These are phyloP conservation scores for Pithys albifrons DNA, from an alignment of 2,113 vertebrate genomes.

Conservation along the genomic window DNA sequence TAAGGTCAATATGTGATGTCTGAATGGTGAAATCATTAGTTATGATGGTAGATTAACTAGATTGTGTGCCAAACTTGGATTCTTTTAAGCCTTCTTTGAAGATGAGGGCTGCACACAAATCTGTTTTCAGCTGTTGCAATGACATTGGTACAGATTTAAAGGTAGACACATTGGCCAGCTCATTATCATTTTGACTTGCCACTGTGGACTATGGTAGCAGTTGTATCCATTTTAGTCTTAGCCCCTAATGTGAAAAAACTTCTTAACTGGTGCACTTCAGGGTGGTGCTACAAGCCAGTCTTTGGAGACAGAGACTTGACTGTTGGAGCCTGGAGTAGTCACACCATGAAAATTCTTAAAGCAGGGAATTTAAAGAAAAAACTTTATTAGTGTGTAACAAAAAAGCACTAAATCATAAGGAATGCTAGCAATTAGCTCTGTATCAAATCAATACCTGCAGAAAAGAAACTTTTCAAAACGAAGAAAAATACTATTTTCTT, in stretches of 20 bases:
- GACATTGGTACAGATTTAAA: background rate
- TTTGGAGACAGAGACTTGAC: background rate
- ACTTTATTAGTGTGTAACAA: background rate
- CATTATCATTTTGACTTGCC: background rate
- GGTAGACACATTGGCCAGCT: background rate
- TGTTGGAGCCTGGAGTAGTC: background rate
- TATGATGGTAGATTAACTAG: conserved; percentile 45
- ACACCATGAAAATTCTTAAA: background rate
- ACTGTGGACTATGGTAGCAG: accelerated
- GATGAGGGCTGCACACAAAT: background rate
- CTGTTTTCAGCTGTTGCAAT: background rate
- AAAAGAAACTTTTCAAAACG: background rate
- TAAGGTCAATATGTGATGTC: conserved; percentile 12
- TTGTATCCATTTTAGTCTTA: background rate
- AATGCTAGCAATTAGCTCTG: background rate
- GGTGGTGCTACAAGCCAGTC: background rate
- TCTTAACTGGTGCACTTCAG: background rate
- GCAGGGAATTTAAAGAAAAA: background rate
- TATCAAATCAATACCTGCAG: background rate
- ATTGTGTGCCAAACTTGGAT: background rate
- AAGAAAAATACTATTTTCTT: background rate
- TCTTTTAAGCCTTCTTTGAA: background rate
- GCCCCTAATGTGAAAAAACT: background rate
- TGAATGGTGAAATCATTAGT: conserved; percentile 38
- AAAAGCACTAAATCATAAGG: background rate